Evolutionary conservation across 1,140 invertebrate genomes (phyloP), one percentile per base, ranked within the genome.

Genomic region (Maniola jurtina): DNA sequence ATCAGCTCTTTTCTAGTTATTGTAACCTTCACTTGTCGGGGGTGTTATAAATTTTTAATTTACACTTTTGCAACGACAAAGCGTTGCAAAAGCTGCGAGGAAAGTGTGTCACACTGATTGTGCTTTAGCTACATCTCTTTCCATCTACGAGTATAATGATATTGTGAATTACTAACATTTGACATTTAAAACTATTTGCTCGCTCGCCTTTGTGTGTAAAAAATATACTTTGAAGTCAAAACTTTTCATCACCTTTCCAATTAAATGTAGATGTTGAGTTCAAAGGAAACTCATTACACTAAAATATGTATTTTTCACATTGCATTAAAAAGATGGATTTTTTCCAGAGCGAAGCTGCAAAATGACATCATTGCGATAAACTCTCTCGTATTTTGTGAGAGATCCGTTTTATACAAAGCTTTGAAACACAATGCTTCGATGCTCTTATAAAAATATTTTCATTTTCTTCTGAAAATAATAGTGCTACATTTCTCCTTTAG

Each of bases 361-460:
- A n/a, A 52, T 52, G 48, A 25, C 48, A 25, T 52, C 48, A 52
- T 52, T 52, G 15, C 48, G 48, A 52, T 52, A 52, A 52, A 15
- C 14, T 10, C 16, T n/a, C 15, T 52, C 48, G 13, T 9, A 16
- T 14, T 52, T 14, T n/a, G 42, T 45, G 10, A 52, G 15, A 52
- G 48, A n/a, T 52, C 14, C 10, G 15, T 52, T 16, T 16, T 52
- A 0, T 52, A 13, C 48, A 52, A 16, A 16, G 48, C 48, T 52
- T 52, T 52, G 16, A 52, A 16, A 25, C 4, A 25, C 6, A 14
- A 9, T 52, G 16, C 5, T 25, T 25, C 16, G 15, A 52, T 16
- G 16, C 25, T 25, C 15, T 52, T 16, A 45, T 13, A 11, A 45
- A 45, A 13, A 45, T 45, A 45, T 45, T 45, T 45, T 13, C 13